A percentile compares a stretch with the other conserved stretches of the same genome.
Conservation (phyloP, 2,797 vertebrate species). For the Aphelocoma californica region DNA sequence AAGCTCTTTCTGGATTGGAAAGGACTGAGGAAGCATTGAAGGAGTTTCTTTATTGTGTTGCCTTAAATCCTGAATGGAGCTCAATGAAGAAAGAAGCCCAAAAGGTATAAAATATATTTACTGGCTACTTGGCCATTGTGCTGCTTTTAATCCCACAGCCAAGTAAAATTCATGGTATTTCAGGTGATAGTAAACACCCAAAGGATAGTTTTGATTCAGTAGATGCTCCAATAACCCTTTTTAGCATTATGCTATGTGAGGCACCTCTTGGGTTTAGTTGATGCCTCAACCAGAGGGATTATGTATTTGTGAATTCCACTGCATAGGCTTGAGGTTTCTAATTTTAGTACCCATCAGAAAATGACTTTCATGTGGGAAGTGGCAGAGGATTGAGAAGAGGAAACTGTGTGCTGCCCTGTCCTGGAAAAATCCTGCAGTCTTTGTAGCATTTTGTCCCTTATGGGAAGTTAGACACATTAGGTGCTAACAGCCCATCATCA, state of each 20-base stretch:
- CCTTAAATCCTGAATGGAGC: conserved; percentile 86
- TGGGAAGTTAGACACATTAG: not conserved
- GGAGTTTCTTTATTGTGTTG: conserved; percentile 88
- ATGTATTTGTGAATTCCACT: not conserved
- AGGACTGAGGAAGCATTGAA: conserved; percentile 85
- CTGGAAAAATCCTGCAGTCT: not conserved
- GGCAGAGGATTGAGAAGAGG: not conserved
- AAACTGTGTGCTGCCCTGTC: not conserved
- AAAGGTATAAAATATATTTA: conserved; percentile 75
- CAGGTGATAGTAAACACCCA: not conserved
- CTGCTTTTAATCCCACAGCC: not conserved
- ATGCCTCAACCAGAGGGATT: not conserved
- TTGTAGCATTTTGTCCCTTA: not conserved
- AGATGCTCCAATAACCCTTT: not conserved
- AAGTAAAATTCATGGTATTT: not conserved
- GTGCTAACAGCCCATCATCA: not conserved
- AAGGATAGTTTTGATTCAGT: not conserved
- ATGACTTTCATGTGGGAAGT: not conserved
- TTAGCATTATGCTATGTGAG: not conserved
- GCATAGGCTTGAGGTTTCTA: not conserved
- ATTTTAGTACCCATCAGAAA: not conserved
- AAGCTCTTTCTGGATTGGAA: conserved; percentile 81
- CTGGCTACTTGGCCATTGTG: not conserved
- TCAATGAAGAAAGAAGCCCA: conserved; percentile 87
- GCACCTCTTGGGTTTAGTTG: not conserved